Percentiles rank a stretch among this genome's conserved stretches.
Conservation (phyloP, 2,888 invertebrate species). For the Argyresthia goedartella region DNA sequence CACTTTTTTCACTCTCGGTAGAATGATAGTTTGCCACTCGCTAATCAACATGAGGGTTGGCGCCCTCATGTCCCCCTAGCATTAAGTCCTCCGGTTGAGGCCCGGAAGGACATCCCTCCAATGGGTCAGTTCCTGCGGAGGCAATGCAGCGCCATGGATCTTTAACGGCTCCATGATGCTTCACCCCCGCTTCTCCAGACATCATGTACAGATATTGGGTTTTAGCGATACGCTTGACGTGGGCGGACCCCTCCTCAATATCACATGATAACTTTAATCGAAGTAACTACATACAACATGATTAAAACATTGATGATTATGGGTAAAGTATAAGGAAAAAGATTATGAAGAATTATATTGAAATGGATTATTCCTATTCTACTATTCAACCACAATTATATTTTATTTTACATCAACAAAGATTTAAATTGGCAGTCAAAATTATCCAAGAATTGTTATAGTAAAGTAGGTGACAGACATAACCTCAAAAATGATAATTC, state of each 20-base stretch:
- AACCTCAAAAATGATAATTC: too few relatives aligned
- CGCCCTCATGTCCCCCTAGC: slow-evolving; percentile 9
- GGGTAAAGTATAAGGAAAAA: too few relatives aligned
- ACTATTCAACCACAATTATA: too few relatives aligned
- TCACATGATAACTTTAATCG: background rate
- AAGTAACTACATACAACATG: too few relatives aligned
- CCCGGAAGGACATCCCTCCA: slow-evolving; percentile 7
- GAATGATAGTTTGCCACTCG: background rate
- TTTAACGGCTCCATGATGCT: background rate
- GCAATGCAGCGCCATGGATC: background rate
- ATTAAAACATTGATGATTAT: too few relatives aligned
- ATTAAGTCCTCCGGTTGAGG: slow-evolving; percentile 8
- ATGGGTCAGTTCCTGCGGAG: background rate
- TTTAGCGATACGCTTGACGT: background rate
- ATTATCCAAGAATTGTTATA: too few relatives aligned
- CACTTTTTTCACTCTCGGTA: too few relatives aligned
- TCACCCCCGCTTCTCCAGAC: background rate
- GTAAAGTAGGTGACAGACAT: too few relatives aligned
- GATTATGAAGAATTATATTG: too few relatives aligned
- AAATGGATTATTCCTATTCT: too few relatives aligned
- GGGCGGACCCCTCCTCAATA: background rate
- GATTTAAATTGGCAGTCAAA: too few relatives aligned
- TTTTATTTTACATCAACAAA: too few relatives aligned
- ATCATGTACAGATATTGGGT: background rate
- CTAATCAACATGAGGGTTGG: slow-evolving; percentile 6